These are phyloP conservation scores for Cyclina sinensis DNA, from an alignment of 1,140 invertebrate genomes.

Conservation along the genomic window DNA sequence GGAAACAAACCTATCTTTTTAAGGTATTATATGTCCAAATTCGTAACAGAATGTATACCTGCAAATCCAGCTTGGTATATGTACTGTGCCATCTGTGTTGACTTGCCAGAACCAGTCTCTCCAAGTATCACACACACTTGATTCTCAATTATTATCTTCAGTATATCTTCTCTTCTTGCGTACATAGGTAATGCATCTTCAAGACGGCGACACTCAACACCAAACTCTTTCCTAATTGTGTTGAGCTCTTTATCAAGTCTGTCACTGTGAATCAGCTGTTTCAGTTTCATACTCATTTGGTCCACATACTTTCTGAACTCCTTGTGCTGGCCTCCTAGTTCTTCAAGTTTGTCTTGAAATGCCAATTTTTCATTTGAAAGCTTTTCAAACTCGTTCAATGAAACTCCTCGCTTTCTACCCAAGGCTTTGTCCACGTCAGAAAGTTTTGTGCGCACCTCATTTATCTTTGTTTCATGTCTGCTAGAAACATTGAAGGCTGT, in stretches of 20 bases:
- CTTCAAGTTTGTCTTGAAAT: slow-evolving; percentile 75
- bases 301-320: slow-evolving; percentile 71
- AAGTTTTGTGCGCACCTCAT: neutral
- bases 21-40: neutral
- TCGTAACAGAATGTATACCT: neutral
- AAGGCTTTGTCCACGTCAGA: neutral
- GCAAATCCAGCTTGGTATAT: slow-evolving; percentile 85
- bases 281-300: slow-evolving; percentile 59
- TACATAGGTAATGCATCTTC: slow-evolving; percentile 81
- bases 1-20: neutral
- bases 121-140: slow-evolving; percentile 94
- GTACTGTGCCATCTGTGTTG: slow-evolving; percentile 84
- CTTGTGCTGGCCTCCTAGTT: slow-evolving; percentile 72
- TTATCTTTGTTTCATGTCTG: slow-evolving; percentile 47
- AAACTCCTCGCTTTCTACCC: neutral
- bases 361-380: slow-evolving; percentile 58
- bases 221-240: slow-evolving; percentile 71
- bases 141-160: slow-evolving; percentile 73
- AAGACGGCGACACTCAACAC: slow-evolving; percentile 77
- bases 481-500: neutral
- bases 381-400: slow-evolving; percentile 26
- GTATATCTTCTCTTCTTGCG: slow-evolving; percentile 78
- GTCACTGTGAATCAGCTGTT: slow-evolving; percentile 22
- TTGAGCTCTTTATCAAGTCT: slow-evolving; percentile 63
- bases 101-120: slow-evolving; percentile 96